Evolutionary conservation across 2,113 vertebrate genomes (phyloP).

Genomic region (Lanius collurio): DNA sequence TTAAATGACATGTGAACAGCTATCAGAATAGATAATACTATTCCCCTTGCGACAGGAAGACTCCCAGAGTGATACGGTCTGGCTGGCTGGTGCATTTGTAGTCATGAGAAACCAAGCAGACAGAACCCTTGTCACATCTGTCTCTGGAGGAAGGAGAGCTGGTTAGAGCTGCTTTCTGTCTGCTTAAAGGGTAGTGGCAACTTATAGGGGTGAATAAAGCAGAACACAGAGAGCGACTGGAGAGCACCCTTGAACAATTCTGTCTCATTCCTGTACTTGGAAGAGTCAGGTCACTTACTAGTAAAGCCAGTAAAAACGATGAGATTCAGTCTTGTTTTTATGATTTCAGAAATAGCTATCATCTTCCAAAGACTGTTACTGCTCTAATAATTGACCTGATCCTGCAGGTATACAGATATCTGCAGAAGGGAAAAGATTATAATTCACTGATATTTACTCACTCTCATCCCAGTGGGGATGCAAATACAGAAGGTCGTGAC

Average conservation of each 20-base stretch:
- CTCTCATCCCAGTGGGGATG: background rate
- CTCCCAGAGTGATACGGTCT: background rate
- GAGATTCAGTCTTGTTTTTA: background rate
- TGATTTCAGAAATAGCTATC: background rate
- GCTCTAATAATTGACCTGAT: background rate
- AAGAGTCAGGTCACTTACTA: background rate
- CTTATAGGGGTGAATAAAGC: background rate
- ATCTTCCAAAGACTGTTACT: conserved; percentile 16
- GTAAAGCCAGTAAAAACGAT: background rate
- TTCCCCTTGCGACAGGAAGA: background rate
- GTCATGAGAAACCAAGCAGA: background rate
- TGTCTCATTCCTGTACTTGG: background rate
- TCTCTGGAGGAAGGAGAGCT: background rate
- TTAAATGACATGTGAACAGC: conserved; percentile 57
- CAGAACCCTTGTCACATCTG: background rate
- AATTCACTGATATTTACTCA: background rate
- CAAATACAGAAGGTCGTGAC: background rate
- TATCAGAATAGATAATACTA: conserved; percentile 17
- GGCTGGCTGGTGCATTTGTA: background rate
- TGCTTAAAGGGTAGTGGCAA: background rate
- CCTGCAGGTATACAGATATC: background rate
- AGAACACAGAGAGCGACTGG: background rate
- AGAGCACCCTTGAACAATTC: background rate
- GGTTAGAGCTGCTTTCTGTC: background rate
- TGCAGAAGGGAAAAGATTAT: background rate